Percentiles rank a stretch among this genome's conserved stretches.
phyloP scores from a whole-genome alignment of 2,797 vertebrate genomes.

The Pseudochaenichthys georgianus region DNA sequence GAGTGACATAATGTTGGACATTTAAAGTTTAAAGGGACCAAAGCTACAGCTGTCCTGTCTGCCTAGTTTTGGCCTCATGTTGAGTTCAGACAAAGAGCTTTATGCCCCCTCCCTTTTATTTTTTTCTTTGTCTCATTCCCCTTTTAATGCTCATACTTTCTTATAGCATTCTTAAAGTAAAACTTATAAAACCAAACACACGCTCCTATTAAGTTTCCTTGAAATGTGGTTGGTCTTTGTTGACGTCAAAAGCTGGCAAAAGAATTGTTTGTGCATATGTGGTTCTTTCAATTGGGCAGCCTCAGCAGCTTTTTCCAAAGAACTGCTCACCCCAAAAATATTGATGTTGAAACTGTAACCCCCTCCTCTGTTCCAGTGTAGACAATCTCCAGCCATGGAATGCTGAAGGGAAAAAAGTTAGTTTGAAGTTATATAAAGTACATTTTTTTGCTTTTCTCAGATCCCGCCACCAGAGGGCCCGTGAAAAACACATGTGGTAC shows the following conservation, averaged over 20 bases:
- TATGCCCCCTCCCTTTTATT: conserved; percentile 12
- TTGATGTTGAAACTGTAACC: conserved; percentile 71
- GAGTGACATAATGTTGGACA: conserved; percentile 76
- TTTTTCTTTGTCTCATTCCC: conserved; percentile 27
- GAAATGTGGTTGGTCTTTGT: conserved; percentile 18
- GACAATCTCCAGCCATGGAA: conserved; percentile 60
- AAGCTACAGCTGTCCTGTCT: conserved; percentile 79
- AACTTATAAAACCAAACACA: conserved; percentile 20
- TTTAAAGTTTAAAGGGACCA: conserved; percentile 88
- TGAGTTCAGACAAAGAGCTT: conserved; percentile 69
- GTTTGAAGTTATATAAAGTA: conserved; percentile 70
- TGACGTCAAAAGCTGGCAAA: conserved; percentile 50
- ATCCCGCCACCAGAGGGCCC: conserved; percentile 84
- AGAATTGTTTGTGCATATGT: conserved; percentile 52
- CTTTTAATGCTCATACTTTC: background rate
- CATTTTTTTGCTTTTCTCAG: conserved; percentile 50
- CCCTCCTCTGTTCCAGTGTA: conserved; percentile 55
- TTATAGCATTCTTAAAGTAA: conserved; percentile 2
- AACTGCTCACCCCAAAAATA: conserved; percentile 38
- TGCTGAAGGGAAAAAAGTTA: conserved; percentile 68
- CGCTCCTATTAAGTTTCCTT: conserved; percentile 27
- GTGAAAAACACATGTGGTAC: conserved; percentile 34
- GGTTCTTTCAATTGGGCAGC: conserved; percentile 39
- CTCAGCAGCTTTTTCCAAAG: conserved; percentile 50
- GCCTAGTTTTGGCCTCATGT: conserved; percentile 62